Conservation (phyloP, 2,797 vertebrate genomes). For the Cossypha caffra region DNA sequence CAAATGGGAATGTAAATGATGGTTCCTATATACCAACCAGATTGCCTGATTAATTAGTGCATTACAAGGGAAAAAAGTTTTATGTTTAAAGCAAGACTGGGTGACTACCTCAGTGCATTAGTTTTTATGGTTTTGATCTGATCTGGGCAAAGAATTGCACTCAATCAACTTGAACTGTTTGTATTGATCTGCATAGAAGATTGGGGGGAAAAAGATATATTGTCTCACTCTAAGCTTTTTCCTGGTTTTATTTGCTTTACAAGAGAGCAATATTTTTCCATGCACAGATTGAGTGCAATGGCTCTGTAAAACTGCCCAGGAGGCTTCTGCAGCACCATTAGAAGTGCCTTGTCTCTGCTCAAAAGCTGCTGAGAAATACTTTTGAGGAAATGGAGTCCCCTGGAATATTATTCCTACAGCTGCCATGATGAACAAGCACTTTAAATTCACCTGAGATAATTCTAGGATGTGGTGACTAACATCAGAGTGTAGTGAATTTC, state of each 20-base stretch:
- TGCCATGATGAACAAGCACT: neutral
- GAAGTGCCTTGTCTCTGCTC: neutral
- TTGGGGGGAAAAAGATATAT: neutral
- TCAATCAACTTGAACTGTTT: conserved; percentile 23
- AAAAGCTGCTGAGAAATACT: conserved; percentile 20
- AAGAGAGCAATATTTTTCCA: conserved; percentile 38
- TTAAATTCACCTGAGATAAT: conserved; percentile 28
- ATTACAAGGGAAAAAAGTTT: neutral
- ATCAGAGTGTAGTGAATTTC: neutral
- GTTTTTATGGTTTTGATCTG: conserved; percentile 10
- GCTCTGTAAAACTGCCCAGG: conserved; percentile 32
- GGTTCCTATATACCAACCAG: neutral
- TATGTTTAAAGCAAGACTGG: neutral
- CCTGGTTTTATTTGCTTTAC: conserved; percentile 45
- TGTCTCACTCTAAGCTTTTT: conserved; percentile 23
- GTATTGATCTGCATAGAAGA: conserved; percentile 63
- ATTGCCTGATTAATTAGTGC: conserved; percentile 21
- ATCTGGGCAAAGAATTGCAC: conserved; percentile 17
- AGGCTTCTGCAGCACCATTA: conserved; percentile 25
- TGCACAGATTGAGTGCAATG: conserved; percentile 17
- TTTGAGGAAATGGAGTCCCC: conserved; percentile 20
- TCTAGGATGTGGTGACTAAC: neutral
- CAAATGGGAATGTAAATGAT: conserved; percentile 32
- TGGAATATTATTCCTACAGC: conserved; percentile 36
- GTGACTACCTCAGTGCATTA: neutral